These are phyloP conservation scores for Chaenocephalus aceratus DNA, from an alignment of 2,113 vertebrate species.

Conservation along the genomic window DNA sequence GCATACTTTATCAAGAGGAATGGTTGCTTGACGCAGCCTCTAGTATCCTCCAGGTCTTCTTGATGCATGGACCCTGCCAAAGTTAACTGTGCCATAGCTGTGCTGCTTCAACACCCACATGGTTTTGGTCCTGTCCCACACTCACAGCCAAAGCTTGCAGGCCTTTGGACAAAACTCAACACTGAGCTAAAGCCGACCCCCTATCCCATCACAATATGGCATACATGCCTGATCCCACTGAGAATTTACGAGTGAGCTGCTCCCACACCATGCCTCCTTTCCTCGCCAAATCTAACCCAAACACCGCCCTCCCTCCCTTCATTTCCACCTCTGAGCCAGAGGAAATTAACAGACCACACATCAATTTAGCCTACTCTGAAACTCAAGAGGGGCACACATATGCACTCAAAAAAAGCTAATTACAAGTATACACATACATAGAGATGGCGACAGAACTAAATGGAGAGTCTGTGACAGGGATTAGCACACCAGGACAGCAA, in stretches of 20 bases:
- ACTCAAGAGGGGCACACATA: conserved; percentile 51
- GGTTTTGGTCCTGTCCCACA: conserved; percentile 37
- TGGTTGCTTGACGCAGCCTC: conserved; percentile 2
- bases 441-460: conserved; percentile 40
- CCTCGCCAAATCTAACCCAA: conserved; percentile 72
- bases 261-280: conserved; percentile 46
- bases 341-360: conserved; percentile 82
- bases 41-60: conserved; percentile 4
- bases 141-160: conserved; percentile 46
- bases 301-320: conserved; percentile 68
- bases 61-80: conserved; percentile 34
- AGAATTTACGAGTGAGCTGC: conserved; percentile 57
- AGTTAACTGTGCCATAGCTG: conserved; percentile 6
- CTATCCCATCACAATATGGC: conserved; percentile 50
- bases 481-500: conserved; percentile 48
- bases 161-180: conserved; percentile 48
- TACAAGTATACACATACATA: conserved; percentile 47
- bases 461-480: conserved; percentile 46
- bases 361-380: conserved; percentile 40
- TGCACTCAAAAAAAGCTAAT: conserved; percentile 49
- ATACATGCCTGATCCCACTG: conserved; percentile 55
- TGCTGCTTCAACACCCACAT: conserved; percentile 36
- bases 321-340: conserved; percentile 63
- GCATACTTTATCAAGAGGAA: conserved; percentile 4
- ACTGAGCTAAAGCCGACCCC: conserved; percentile 19